A percentile compares a stretch with the other conserved stretches of the same genome.
phyloP scores from a whole-genome alignment of 2,113 vertebrate species.

The Nestor notabilis region DNA sequence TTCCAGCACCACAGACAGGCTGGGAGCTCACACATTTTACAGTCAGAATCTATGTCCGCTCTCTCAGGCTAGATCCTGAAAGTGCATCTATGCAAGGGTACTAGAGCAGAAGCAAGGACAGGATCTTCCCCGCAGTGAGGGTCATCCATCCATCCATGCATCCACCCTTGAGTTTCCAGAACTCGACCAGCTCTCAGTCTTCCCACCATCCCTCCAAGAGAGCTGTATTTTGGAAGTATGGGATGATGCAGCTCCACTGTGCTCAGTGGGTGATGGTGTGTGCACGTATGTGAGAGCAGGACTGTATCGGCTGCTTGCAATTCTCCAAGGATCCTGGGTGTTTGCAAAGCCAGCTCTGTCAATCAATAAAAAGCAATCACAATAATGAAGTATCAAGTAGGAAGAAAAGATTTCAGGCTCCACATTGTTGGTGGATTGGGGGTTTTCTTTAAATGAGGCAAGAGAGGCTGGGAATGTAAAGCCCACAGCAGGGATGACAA shows the following conservation, averaged over 20 bases:
- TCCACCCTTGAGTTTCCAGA: background rate
- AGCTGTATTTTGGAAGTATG: background rate
- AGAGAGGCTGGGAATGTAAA: constrained; percentile 29
- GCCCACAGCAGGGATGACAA: constrained; percentile 6
- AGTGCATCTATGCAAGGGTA: background rate
- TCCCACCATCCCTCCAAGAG: background rate
- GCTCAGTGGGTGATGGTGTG: background rate
- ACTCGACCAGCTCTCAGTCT: background rate
- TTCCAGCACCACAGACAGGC: background rate
- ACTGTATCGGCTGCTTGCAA: background rate
- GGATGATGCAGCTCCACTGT: accelerated
- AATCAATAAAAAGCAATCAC: constrained; percentile 68
- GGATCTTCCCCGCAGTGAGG: background rate
- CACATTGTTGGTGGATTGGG: background rate
- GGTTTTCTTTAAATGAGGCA: constrained; percentile 38
- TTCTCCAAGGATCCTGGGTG: background rate
- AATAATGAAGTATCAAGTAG: constrained; percentile 54
- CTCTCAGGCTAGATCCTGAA: background rate
- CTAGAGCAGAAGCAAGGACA: background rate
- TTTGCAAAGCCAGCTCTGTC: constrained; percentile 41
- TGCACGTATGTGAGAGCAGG: accelerated
- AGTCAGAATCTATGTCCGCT: background rate
- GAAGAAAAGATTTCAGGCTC: constrained; percentile 52
- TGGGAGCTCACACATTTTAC: background rate
- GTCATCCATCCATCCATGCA: background rate